A percentile compares a stretch with the other conserved stretches of the same genome.
These are phyloP conservation scores for Troilus luridus DNA, from an alignment of 2,888 invertebrate species.

Conservation along the genomic window DNA sequence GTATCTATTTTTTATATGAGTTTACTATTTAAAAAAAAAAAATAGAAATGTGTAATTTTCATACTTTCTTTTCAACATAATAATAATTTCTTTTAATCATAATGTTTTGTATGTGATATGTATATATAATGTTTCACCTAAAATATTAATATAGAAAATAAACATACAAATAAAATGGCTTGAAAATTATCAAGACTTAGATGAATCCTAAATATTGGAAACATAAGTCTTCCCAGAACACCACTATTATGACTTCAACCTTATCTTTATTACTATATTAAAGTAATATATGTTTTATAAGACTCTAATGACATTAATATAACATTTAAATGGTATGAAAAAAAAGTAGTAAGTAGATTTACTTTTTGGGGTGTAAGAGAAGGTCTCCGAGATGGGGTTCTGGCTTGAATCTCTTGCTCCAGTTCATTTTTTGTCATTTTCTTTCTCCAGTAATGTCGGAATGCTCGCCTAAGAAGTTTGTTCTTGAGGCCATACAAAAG, in stretches of 20 bases:
- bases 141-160: background rate
- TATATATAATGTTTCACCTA: background rate
- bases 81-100: background rate
- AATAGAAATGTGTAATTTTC: background rate
- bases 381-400: slow-evolving; percentile 82
- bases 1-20: too few species aligned
- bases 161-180: background rate
- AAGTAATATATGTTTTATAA: background rate
- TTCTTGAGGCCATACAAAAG: slow-evolving; percentile 84
- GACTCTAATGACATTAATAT: background rate
- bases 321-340: background rate
- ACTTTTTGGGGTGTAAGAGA: slow-evolving; percentile 74
- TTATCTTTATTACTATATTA: background rate
- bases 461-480: slow-evolving; percentile 79
- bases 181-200: background rate
- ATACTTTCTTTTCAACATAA: too few species aligned
- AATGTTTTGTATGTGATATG: too few species aligned
- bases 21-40: too few species aligned
- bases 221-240: background rate
- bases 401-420: slow-evolving; percentile 82
- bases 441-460: slow-evolving; percentile 84
- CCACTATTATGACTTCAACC: background rate
- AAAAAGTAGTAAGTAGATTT: background rate
- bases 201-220: background rate
- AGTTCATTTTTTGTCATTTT: slow-evolving; percentile 84